Conservation (phyloP, 1,140 invertebrate genomes). For the Marisa cornuarietis region DNA sequence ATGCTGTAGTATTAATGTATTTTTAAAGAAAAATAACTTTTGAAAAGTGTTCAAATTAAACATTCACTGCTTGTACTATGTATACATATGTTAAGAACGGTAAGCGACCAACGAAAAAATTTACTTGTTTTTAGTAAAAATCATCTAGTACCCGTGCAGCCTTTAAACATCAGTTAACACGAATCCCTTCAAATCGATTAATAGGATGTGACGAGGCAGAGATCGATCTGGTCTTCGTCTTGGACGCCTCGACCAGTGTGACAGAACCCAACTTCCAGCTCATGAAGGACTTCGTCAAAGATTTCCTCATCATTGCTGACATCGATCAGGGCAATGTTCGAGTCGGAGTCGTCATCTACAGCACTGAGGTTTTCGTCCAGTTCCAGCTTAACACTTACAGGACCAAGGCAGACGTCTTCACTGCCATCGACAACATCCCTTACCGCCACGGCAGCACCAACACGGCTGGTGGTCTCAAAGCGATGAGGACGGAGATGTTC, state of each 20-base stretch:
- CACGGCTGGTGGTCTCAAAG: constrained; percentile 47
- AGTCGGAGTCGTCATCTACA: constrained; percentile 48
- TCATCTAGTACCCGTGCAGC: too few relatives aligned
- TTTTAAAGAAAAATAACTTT: too few relatives aligned
- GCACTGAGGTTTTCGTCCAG: constrained; percentile 32
- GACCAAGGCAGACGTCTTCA: constrained; percentile 33
- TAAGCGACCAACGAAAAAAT: too few relatives aligned
- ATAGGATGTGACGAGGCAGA: constrained; percentile 36
- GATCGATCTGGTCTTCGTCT: constrained; percentile 48
- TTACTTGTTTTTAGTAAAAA: too few relatives aligned
- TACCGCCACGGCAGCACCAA: constrained; percentile 56
- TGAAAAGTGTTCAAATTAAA: too few relatives aligned
- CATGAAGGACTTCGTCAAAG: constrained; percentile 48
- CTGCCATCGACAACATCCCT: constrained; percentile 47
- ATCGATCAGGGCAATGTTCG: constrained; percentile 45
- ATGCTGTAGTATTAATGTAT: too few relatives aligned
- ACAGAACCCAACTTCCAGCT: constrained; percentile 44
- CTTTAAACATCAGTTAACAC: too few relatives aligned
- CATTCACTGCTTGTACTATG: too few relatives aligned
- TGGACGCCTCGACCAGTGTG: constrained; percentile 55
- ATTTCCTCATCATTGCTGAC: constrained; percentile 45
- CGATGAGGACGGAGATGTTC: constrained; percentile 52
- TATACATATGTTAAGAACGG: too few relatives aligned
- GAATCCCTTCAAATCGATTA: neutral
- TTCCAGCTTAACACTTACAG: constrained; percentile 31